phyloP scores from a whole-genome alignment of 1,140 invertebrate genomes.

The Drosophila erecta region DNA sequence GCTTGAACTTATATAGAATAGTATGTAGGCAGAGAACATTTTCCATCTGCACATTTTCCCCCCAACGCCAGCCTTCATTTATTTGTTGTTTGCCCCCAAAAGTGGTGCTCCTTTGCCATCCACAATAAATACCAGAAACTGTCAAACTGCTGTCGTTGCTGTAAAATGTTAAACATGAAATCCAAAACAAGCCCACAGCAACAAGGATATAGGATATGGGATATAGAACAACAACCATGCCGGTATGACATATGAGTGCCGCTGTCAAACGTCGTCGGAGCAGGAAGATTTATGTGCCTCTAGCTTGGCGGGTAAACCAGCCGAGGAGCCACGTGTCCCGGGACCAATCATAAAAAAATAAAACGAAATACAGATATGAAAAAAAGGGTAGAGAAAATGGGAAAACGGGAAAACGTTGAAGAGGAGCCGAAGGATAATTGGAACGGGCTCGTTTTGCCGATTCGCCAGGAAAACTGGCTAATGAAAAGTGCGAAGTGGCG shows the following conservation, averaged over 20 bases:
- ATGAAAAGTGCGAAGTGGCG: conserved; percentile 18
- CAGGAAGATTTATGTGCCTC: conserved; percentile 50
- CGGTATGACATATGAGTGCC: conserved; percentile 54
- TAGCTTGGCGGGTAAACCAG: conserved; percentile 8
- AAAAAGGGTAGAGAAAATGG: background rate
- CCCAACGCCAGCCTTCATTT: no score
- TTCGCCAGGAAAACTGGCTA: conserved; percentile 32
- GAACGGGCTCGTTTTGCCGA: conserved; percentile 29
- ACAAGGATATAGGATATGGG: background rate
- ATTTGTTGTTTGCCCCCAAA: conserved; percentile 1
- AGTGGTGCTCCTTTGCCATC: conserved; percentile 28
- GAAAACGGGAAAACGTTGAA: background rate
- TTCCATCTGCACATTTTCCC: background rate
- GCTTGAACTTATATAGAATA: no score
- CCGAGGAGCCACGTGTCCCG: conserved; percentile 22
- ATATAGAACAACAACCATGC: conserved; percentile 21
- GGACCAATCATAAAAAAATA: conserved; percentile 23
- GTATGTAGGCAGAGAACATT: background rate
- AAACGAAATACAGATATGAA: background rate
- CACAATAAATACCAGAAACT: conserved; percentile 57
- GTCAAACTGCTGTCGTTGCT: conserved; percentile 52
- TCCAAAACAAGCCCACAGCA: conserved; percentile 31
- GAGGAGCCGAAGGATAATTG: conserved; percentile 18
- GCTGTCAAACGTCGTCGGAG: conserved; percentile 55
- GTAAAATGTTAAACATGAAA: conserved; percentile 59